phyloP scores from a whole-genome alignment of 2,888 invertebrate genomes.

The Aleiodes leptofemur region DNA sequence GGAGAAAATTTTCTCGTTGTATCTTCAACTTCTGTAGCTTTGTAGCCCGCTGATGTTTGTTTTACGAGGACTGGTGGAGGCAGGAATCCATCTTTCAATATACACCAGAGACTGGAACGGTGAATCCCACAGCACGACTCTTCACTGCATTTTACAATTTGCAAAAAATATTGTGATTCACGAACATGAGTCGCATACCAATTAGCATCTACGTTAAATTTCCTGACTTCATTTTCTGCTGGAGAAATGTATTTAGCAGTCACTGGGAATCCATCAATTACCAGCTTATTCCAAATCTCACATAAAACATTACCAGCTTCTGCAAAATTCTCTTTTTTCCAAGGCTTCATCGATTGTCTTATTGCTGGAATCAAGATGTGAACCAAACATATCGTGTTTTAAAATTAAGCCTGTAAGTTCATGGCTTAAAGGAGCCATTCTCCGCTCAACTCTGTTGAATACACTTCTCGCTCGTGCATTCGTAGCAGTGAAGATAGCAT shows the following conservation, averaged over 20 bases:
- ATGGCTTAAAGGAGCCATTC: slow-evolving; percentile 64
- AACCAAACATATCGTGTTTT: slow-evolving; percentile 62
- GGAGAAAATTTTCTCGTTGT: slow-evolving; percentile 35
- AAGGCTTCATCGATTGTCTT: slow-evolving; percentile 59
- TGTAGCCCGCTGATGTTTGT: background rate
- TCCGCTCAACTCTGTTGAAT: slow-evolving; percentile 67
- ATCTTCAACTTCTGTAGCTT: background rate
- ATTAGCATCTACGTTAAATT: slow-evolving; percentile 39
- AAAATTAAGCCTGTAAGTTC: slow-evolving; percentile 64
- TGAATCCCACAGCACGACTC: slow-evolving; percentile 54
- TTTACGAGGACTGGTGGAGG: slow-evolving; percentile 35
- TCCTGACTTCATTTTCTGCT: slow-evolving; percentile 45
- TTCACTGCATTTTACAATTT: slow-evolving; percentile 53
- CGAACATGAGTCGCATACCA: slow-evolving; percentile 59
- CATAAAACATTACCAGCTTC: slow-evolving; percentile 65
- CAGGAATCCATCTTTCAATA: slow-evolving; percentile 41
- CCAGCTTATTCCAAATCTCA: slow-evolving; percentile 63
- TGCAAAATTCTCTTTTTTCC: slow-evolving; percentile 66
- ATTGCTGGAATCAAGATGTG: slow-evolving; percentile 62
- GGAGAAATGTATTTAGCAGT: slow-evolving; percentile 49
- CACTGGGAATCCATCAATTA: slow-evolving; percentile 61
- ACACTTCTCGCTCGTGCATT: slow-evolving; percentile 65
- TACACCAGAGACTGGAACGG: slow-evolving; percentile 37
- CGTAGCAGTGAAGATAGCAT: slow-evolving; percentile 60
- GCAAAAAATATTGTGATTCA: slow-evolving; percentile 60